Conservation (phyloP, 2,797 vertebrate genomes). For the Gambelia wislizenii region DNA sequence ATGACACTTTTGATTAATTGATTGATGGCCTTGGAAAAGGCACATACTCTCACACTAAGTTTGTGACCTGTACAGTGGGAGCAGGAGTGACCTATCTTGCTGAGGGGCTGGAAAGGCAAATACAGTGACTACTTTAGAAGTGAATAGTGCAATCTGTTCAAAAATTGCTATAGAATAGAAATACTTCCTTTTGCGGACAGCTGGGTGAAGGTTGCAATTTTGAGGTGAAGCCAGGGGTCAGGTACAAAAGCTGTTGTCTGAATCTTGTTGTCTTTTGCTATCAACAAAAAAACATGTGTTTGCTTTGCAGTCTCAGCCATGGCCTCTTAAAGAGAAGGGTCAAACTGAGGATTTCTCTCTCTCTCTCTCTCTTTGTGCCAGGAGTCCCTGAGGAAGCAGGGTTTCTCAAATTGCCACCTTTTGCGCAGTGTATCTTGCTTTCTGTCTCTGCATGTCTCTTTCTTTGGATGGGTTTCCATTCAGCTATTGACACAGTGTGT, state of each 20-base stretch:
- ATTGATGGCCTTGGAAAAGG: not conserved
- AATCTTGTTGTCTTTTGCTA: not conserved
- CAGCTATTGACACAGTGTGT: constrained; percentile 3
- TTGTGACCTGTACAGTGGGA: not conserved
- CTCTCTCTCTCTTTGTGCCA: not conserved
- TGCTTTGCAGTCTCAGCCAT: not conserved
- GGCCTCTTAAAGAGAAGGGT: not conserved
- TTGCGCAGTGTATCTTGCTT: not conserved
- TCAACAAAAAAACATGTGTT: not conserved
- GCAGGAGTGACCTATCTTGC: not conserved
- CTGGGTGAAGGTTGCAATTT: not conserved
- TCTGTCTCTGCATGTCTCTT: not conserved
- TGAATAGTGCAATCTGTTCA: not conserved
- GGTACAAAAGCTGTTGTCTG: not conserved
- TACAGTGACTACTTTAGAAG: not conserved
- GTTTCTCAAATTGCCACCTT: not conserved
- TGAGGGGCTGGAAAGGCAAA: not conserved
- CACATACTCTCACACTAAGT: not conserved
- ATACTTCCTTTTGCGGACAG: not conserved
- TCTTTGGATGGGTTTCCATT: not conserved
- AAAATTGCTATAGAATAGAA: not conserved
- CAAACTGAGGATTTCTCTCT: not conserved
- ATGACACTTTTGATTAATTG: not conserved
- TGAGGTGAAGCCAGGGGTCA: not conserved
- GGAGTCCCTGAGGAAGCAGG: not conserved